Evolutionary conservation across 2,113 vertebrate genomes (phyloP).

Genomic region (Tragelaphus strepsiceros): DNA sequence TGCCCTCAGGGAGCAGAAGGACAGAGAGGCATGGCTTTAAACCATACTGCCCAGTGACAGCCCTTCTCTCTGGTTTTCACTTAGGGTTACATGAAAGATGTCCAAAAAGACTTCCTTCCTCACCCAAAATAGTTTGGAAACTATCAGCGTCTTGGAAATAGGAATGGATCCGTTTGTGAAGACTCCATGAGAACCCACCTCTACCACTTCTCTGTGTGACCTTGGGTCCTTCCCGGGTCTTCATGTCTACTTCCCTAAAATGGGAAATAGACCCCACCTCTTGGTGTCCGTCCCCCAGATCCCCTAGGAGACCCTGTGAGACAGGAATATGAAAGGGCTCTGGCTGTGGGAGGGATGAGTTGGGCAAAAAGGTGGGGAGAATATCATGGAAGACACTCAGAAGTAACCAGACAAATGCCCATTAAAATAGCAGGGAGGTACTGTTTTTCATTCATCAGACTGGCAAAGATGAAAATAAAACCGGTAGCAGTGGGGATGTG

Average conservation of each 20-base stretch:
- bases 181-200: neutral
- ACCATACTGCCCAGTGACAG: neutral
- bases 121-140: neutral
- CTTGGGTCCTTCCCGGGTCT: neutral
- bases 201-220: neutral
- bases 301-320: neutral
- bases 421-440: neutral
- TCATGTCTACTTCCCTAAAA: neutral
- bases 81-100: neutral
- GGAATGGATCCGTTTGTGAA: neutral
- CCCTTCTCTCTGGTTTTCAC: neutral
- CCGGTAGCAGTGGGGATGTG: neutral
- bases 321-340: neutral
- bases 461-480: neutral
- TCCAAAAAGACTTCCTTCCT: neutral
- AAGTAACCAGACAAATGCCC: neutral
- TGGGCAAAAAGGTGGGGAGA: neutral
- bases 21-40: neutral
- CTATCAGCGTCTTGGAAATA: neutral
- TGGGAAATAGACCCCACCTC: neutral
- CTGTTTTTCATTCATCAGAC: fast-evolving
- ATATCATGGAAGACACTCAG: neutral
- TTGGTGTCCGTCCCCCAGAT: neutral
- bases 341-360: neutral
- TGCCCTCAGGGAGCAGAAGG: no score